A percentile compares a stretch with the other conserved stretches of the same genome.
Conservation (phyloP, 2,113 vertebrate genomes). For the Climacteris rufus region DNA sequence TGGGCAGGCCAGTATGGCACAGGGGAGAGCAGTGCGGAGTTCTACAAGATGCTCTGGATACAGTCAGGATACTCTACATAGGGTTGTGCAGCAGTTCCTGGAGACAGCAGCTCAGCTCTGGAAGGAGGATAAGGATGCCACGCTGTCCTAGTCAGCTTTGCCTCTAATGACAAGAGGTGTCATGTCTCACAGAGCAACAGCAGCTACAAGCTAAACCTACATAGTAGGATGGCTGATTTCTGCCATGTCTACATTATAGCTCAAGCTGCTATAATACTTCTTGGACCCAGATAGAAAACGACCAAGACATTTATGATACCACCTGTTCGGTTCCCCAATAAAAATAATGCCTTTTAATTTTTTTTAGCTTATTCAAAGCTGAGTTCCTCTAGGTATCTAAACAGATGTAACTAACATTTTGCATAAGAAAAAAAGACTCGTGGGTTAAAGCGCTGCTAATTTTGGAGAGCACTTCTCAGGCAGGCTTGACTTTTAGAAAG, state of each 20-base stretch:
- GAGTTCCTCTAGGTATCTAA: not conserved
- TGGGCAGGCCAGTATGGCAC: not conserved
- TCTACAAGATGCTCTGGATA: not conserved
- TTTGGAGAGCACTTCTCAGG: constrained; percentile 59
- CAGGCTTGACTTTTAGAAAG: constrained; percentile 56
- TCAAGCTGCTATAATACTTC: not conserved
- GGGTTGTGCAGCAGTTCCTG: not conserved
- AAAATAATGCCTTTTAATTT: not conserved
- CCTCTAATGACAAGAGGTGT: not conserved
- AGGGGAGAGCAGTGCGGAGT: not conserved
- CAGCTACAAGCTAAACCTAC: not conserved
- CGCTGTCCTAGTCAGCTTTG: not conserved
- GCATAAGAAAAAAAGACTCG: not conserved
- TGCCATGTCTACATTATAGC: not conserved
- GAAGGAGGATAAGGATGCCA: not conserved
- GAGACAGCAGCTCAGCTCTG: not conserved
- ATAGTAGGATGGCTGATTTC: not conserved
- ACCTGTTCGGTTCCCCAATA: not conserved
- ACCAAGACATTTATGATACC: not conserved
- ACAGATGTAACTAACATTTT: constrained; percentile 9
- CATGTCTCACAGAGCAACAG: not conserved
- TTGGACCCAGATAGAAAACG: not conserved
- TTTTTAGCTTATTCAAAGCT: not conserved
- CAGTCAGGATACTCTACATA: not conserved
- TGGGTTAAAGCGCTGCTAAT: constrained; percentile 11